Evolutionary conservation across 2,888 invertebrate genomes (phyloP).

Genomic region (Temnothorax unifasciatus): DNA sequence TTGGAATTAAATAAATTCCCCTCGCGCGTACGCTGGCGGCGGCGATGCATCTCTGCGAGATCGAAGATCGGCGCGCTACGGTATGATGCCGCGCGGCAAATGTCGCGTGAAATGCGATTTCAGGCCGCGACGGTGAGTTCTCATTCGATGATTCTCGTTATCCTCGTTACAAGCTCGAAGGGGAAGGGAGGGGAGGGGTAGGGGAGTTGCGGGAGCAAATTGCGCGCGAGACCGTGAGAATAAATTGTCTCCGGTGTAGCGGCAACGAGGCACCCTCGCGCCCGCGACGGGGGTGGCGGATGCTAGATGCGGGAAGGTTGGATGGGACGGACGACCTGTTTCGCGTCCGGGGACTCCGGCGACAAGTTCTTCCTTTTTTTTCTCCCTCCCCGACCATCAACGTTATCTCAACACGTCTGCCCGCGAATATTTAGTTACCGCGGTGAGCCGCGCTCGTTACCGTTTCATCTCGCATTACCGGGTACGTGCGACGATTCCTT

Average conservation of each 20-base stretch:
- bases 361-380: constrained; percentile 49
- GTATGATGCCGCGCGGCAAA: constrained; percentile 58
- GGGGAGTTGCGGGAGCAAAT: constrained; percentile 64
- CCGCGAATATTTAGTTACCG: constrained; percentile 76
- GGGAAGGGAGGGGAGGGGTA: neutral
- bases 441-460: constrained; percentile 76
- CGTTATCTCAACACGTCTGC: constrained; percentile 59
- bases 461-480: constrained; percentile 76
- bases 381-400: neutral
- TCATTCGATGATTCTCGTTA: constrained; percentile 78
- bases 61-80: constrained; percentile 24
- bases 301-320: constrained; percentile 16
- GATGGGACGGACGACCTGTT: constrained; percentile 43
- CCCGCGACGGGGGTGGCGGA: constrained; percentile 31
- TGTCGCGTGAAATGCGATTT: constrained; percentile 74
- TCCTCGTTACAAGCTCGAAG: constrained; percentile 69
- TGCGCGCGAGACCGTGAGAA: constrained; percentile 75
- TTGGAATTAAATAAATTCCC: constrained; percentile 34
- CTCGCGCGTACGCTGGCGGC: neutral
- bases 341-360: constrained; percentile 23
- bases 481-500: constrained; percentile 76
- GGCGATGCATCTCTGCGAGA: neutral
- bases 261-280: constrained; percentile 2
- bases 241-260: constrained; percentile 74
- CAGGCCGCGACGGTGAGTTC: constrained; percentile 68